A percentile compares a stretch with the other conserved stretches of the same genome.
These are phyloP conservation scores for Drosophila neocordata DNA, from an alignment of 1,140 invertebrate genomes.

Conservation along the genomic window DNA sequence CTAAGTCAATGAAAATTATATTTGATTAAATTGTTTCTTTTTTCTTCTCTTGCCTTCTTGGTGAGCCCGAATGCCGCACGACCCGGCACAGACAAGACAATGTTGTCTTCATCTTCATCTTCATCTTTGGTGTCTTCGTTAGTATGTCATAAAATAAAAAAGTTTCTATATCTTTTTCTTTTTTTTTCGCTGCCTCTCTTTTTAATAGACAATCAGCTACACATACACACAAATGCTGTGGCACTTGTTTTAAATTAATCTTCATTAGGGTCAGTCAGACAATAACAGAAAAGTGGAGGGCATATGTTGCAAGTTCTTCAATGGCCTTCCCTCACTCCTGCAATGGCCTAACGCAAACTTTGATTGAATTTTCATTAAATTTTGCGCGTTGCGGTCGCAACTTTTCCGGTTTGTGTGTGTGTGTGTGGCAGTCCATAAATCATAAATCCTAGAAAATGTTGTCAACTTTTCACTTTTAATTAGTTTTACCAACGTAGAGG, in stretches of 20 bases:
- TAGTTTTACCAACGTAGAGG: constrained; percentile 53
- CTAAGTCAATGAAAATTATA: constrained; percentile 47
- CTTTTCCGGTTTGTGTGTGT: constrained; percentile 25
- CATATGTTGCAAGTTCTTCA: constrained; percentile 50
- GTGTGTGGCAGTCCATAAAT: constrained; percentile 53
- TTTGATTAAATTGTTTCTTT: constrained; percentile 57
- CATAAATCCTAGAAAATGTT: constrained; percentile 70
- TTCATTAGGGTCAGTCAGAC: constrained; percentile 70
- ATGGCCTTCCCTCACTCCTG: not conserved
- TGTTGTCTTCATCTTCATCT: constrained; percentile 30
- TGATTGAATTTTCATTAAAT: constrained; percentile 80
- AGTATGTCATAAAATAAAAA: constrained; percentile 32
- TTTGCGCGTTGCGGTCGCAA: constrained; percentile 61
- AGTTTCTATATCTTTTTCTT: no score
- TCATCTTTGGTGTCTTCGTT: constrained; percentile 29
- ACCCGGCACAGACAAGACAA: constrained; percentile 18
- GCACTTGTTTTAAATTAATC: constrained; percentile 75
- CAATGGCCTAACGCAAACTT: constrained; percentile 51
- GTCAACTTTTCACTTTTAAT: constrained; percentile 81
- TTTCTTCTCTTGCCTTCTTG: constrained; percentile 19
- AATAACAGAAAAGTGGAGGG: constrained; percentile 39
- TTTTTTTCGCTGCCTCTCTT: constrained; percentile 9
- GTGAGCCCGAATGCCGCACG: not conserved
- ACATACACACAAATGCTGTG: constrained; percentile 13
- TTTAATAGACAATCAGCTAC: constrained; percentile 39